Evolutionary conservation across 2,888 invertebrate genomes (phyloP).

Genomic region (Drosophila austrosaltans): DNA sequence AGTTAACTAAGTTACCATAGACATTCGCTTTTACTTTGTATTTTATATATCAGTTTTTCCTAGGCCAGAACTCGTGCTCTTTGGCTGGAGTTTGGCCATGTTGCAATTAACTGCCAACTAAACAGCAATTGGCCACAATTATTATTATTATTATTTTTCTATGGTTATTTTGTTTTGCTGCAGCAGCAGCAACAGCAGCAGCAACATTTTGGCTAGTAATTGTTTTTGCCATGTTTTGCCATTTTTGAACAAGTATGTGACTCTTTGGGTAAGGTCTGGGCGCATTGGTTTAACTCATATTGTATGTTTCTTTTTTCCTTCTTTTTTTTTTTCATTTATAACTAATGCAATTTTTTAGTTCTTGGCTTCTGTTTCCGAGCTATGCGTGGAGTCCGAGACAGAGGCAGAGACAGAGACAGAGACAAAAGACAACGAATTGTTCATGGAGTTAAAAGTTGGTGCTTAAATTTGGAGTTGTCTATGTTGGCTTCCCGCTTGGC

Average conservation of each 20-base stretch:
- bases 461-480: constrained; percentile 20
- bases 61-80: constrained; percentile 26
- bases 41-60: constrained; percentile 20
- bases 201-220: constrained; percentile 63
- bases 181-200: constrained; percentile 51
- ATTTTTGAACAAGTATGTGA: constrained; percentile 60
- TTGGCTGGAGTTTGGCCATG: constrained; percentile 60
- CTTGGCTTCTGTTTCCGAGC: constrained; percentile 58
- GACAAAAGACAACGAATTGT: neutral
- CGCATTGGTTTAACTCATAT: constrained; percentile 54
- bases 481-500: constrained; percentile 14
- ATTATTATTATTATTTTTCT: constrained; percentile 74
- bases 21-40: constrained; percentile 14
- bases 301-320: constrained; percentile 34
- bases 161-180: constrained; percentile 49
- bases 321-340: constrained; percentile 50
- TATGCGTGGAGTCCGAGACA: constrained; percentile 46
- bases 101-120: constrained; percentile 80
- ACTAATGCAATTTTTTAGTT: constrained; percentile 27
- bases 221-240: constrained; percentile 79
- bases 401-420: neutral
- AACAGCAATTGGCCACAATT: constrained; percentile 80
- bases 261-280: constrained; percentile 39
- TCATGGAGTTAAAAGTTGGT: constrained; percentile 5
- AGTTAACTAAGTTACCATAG: constrained; percentile 37